Evolutionary conservation across 2,888 invertebrate species (phyloP), one percentile per base, ranked within the genome.

Genomic region (Apocheima hispidaria): DNA sequence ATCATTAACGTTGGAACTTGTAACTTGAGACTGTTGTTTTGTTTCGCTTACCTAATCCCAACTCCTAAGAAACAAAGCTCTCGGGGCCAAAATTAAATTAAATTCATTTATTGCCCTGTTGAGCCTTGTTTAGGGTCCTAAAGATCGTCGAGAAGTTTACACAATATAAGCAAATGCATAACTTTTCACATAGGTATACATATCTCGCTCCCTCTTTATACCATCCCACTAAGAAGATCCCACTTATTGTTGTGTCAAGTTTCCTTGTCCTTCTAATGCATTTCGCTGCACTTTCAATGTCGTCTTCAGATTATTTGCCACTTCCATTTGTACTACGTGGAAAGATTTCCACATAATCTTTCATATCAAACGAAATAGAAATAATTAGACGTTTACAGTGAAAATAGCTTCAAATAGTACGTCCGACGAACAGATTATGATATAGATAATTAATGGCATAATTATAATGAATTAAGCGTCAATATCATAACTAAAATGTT

Each of bases 61-160:
- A 36, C 65, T 58, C 38, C 16, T 63, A 41, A 57, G 50, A 48
- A 52, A 46, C 58, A 58, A 68, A 70, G 48, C 69, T 68, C 38
- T 44, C 49, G 51, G 50, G 66, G 58, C 48, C 58, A 52, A 69
- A 67, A 72, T 68, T 66, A 69, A 66, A 66, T 72, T 64, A 69
- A 68, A 66, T 63, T 64, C 60, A 68, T 60, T 63, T 60, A 63
- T 57, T 51, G 57, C 28, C 55, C 57, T 59, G 55, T 63, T 56
- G 58, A 58, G 54, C 51, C 52, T 49, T 61, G 50, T 50, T n/a
- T 36, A 16, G 50, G 51, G 40, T 44, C 41, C 26, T 55, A 10
- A 51, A 54, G 58, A 63, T 53, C 52, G 52, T 53, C 61, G 35
- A 44, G 23, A 50, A 48, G 56, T 66, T 66, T 49, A 44, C 48